phyloP scores from a whole-genome alignment of 2,113 vertebrate species.

The Bujurquina vittata region DNA sequence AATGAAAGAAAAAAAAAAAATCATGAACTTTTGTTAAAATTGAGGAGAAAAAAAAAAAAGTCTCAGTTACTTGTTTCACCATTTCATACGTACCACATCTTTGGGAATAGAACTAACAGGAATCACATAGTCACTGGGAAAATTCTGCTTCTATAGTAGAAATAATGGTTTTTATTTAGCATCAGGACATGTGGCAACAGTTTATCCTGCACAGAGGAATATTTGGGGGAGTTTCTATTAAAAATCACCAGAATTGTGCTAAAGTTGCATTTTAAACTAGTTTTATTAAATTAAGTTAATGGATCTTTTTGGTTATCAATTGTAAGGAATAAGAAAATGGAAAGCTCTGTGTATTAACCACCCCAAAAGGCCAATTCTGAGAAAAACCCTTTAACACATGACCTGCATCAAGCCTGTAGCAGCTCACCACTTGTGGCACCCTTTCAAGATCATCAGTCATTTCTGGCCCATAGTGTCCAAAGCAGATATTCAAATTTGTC shows the following conservation, averaged over 20 bases:
- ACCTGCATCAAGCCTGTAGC: not conserved
- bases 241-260: too few species aligned
- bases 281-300: not conserved
- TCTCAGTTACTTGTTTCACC: not conserved
- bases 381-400: not conserved
- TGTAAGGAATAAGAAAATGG: not conserved
- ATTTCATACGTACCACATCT: slow-evolving; percentile 67
- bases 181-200: not conserved
- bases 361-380: not conserved
- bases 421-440: slow-evolving; percentile 67
- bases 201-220: not conserved
- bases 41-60: not conserved
- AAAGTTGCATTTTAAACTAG: too few species aligned
- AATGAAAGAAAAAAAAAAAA: too few species aligned
- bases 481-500: slow-evolving; percentile 67
- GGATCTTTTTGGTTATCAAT: not conserved
- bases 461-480: slow-evolving; percentile 64
- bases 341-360: not conserved
- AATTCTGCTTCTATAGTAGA: slow-evolving; percentile 66
- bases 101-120: slow-evolving; percentile 71
- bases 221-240: not conserved
- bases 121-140: slow-evolving; percentile 76
- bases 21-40: not conserved
- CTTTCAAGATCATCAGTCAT: slow-evolving; percentile 75
- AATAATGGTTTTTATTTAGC: not conserved